These are phyloP conservation scores for Pantherophis alleghaniensis DNA, from an alignment of 2,797 vertebrate species.

Conservation along the genomic window DNA sequence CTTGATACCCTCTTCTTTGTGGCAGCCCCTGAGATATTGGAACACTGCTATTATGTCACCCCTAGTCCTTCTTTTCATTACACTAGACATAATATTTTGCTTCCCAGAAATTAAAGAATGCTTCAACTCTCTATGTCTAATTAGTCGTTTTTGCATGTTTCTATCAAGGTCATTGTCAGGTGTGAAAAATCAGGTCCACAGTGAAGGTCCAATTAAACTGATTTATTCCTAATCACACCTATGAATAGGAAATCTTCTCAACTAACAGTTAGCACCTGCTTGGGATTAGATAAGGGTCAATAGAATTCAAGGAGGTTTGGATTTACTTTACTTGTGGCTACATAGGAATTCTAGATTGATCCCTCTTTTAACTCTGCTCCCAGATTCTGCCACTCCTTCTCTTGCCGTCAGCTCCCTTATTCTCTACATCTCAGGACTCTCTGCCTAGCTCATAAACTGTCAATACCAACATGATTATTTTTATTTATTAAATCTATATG, in stretches of 20 bases:
- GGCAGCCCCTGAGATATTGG: too few relatives aligned
- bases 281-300: not conserved
- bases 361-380: not conserved
- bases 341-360: not conserved
- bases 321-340: not conserved
- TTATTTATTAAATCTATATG: not conserved
- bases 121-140: not conserved
- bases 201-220: not conserved
- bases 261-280: not conserved
- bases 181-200: not conserved
- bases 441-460: not conserved
- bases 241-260: not conserved
- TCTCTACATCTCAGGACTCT: not conserved
- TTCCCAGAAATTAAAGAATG: not conserved
- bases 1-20: too few relatives aligned
- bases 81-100: not conserved
- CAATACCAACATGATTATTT: not conserved
- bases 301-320: not conserved
- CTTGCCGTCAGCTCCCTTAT: not conserved
- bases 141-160: not conserved
- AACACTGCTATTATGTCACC: too few relatives aligned
- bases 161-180: not conserved
- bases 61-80: too few relatives aligned
- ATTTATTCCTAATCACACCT: not conserved
- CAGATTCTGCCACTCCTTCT: not conserved